Base-by-base conservation (phyloP, 2,888 invertebrate genomes). In the Endomychus coccineus region DNA sequence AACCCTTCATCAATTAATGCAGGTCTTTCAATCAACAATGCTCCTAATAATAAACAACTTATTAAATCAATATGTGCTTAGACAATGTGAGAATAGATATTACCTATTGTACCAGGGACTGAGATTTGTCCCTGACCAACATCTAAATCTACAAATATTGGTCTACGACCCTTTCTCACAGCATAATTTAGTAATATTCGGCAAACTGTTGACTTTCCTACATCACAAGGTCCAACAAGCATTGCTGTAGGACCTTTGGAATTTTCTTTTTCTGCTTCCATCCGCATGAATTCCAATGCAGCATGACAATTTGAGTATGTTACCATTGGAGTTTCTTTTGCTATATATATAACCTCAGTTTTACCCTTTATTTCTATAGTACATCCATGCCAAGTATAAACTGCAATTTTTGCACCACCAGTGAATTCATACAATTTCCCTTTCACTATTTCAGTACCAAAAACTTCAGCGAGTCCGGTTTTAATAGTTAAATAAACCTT, bases 371-470 rank as follows among this genome's bases (percentile, higher is more conserved):
- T 64, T 64, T 88, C 87, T 1, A 97, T 67, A 0, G 78, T 78
- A 58, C 96, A 96, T 1, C 94, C 94, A 58, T 95, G 91, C 83
- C 90, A 98, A 2, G 96, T 92, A 59, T 85, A 98, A 11, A 97
- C 83, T 0, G 96, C 96, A 5, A 94, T 83, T 69, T 97, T 96
- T 2, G 94, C 85, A 1, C 94, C 92, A 2, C 85, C 75, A 5
- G 76, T 75, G 62, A 96, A 96, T 51, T 82, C 82, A 63, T 96
- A 95, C 1, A 83, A 80, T 65, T 91, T 95, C 34, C 88, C 89
- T 67, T 87, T 87, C 0, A 92, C 89, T 39, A 98, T 61, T 66
- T 97, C 97, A 0, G 95, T 91, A 1, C 97, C 98, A 69, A 97
- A 98, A 25, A 97, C 77, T 70, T 98, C 98, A 0, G 95, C 96